Base-by-base conservation (phyloP, 1,140 invertebrate species). In the Thereuonema tuberculata region DNA sequence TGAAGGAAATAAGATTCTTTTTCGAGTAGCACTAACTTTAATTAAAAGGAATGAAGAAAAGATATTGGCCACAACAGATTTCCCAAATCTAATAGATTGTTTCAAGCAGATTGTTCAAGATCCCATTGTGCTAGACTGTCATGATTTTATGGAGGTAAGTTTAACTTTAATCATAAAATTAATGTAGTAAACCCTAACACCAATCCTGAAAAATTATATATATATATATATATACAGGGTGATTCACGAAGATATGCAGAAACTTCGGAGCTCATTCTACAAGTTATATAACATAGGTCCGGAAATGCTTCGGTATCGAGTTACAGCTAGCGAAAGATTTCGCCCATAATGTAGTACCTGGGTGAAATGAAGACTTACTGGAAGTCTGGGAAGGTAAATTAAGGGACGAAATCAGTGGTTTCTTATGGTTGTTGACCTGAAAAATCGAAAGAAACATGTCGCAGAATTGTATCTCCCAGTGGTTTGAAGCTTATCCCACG, bases 1-100 rank as follows among this genome's bases (percentile, higher is more conserved):
- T 65, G 93, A 96, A 75, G 93, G 93, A 23, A 86, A 84, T 43
- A 96, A 93, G 72, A 79, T 87, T 61, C 71, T 94, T 20, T 87
- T 93, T 67, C 77, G 89, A 67, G 90, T 93, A n/a, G 86, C 85
- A 63, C 69, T 93, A 49, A 87, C 87, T 23, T 75, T 94, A 47
- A 84, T 94, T 48, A 84, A 83, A 70, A 73, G 82, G 58, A 86
- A 90, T 68, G 76, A 77, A 66, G 75, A 80, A 1, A 77, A 80
- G 62, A 80, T 93, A 63, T 73, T 90, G 66, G 77, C 79, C 26
- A 86, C 84, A 66, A 79, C 81, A 65, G 85, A 89, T 66, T 86
- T 91, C 68, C 76, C 81, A 20, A 79, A 85, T 31, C 72, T 89
- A 48, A 82, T 84, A 1, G 79, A 84, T 63, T 84, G 83, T 69